Conservation (phyloP, 1,140 invertebrate species). For the Sycobia sp. region DNA sequence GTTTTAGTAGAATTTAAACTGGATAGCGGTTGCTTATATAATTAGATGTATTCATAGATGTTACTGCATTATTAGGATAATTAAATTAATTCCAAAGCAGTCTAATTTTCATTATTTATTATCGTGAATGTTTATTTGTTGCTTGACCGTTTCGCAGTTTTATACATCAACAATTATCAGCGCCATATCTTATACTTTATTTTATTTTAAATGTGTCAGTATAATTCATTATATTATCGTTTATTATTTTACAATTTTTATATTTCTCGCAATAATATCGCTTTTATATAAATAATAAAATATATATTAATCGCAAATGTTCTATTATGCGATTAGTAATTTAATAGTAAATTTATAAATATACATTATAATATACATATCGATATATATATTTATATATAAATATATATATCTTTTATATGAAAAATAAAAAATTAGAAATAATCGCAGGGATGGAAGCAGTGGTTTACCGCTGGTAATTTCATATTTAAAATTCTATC, state of each 20-base stretch:
- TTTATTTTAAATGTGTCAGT: not conserved
- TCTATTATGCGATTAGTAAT: slow-evolving; percentile 2
- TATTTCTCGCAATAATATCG: slow-evolving; percentile 3
- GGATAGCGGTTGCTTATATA: too few relatives aligned
- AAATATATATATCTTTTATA: not conserved
- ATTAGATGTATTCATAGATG: not conserved
- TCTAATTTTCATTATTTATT: slow-evolving; percentile 11
- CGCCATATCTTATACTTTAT: not conserved
- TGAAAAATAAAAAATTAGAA: slow-evolving; percentile 29
- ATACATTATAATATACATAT: slow-evolving; percentile 9
- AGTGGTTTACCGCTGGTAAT: too few relatives aligned
- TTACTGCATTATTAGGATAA: not conserved
- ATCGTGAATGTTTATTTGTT: slow-evolving; percentile 4
- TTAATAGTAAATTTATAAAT: slow-evolving; percentile 25
- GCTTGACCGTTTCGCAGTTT: not conserved
- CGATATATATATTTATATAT: not conserved
- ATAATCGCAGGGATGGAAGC: too few relatives aligned
- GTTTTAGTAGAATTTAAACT: not conserved
- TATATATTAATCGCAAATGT: slow-evolving; percentile 24
- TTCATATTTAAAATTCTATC: too few relatives aligned
- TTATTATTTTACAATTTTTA: slow-evolving; percentile 26
- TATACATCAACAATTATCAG: slow-evolving; percentile 6
- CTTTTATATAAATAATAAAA: slow-evolving; percentile 32
- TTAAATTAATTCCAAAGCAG: slow-evolving; percentile 3
- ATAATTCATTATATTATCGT: slow-evolving; percentile 18